phyloP scores from a whole-genome alignment of 2,888 invertebrate genomes.

The Hirtodrosophila duncani region DNA sequence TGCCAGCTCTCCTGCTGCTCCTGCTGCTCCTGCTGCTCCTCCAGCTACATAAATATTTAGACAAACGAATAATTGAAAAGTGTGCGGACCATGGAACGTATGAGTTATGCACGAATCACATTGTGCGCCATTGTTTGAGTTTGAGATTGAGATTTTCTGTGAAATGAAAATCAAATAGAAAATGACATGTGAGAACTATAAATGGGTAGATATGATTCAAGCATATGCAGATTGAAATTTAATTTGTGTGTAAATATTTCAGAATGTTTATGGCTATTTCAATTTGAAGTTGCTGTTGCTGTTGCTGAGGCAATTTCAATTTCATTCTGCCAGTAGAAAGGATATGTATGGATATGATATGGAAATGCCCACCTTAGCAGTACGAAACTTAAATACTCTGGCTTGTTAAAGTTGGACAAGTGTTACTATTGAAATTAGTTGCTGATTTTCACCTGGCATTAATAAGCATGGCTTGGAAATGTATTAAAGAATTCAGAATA shows the following conservation, averaged over 20 bases:
- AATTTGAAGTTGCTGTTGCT: neutral
- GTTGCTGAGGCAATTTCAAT: conserved; percentile 29
- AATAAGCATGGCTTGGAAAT: too few species aligned
- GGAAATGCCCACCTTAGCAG: too few species aligned
- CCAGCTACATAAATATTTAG: conserved; percentile 32
- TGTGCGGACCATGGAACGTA: conserved; percentile 16
- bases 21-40: too few species aligned
- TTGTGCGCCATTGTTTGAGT: conserved; percentile 27
- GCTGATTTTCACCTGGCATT: too few species aligned
- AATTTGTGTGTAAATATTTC: conserved; percentile 40
- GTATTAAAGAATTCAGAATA: too few species aligned
- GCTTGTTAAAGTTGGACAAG: too few species aligned
- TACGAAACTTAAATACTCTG: too few species aligned
- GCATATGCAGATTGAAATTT: conserved; percentile 20
- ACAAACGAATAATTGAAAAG: conserved; percentile 36
- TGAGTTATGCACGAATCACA: conserved; percentile 16
- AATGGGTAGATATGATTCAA: neutral
- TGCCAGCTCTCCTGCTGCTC: too few species aligned
- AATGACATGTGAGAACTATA: conserved; percentile 8
- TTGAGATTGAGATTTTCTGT: conserved; percentile 16
- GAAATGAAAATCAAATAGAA: conserved; percentile 37
- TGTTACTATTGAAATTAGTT: too few species aligned
- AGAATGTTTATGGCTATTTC: conserved; percentile 5
- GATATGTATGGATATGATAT: too few species aligned
- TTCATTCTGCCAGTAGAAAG: too few species aligned